These are phyloP conservation scores for Siniperca scherzeri DNA, from an alignment of 2,797 vertebrate species.

Conservation along the genomic window DNA sequence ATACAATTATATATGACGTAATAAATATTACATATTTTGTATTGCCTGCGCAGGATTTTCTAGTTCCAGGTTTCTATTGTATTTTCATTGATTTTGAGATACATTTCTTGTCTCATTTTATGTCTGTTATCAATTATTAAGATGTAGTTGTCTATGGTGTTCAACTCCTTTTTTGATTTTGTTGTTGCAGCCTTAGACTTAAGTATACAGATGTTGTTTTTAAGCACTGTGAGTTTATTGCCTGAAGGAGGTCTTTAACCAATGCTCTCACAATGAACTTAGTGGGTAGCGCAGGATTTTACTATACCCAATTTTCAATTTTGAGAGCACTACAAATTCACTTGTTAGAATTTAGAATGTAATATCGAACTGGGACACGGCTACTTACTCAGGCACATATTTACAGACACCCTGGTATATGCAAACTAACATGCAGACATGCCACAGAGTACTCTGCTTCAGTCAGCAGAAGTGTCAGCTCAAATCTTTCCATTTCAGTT, in stretches of 20 bases:
- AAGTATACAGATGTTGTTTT: background rate
- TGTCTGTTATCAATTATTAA: background rate
- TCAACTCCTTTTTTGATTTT: too few relatives aligned
- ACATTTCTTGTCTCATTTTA: background rate
- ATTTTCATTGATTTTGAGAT: background rate
- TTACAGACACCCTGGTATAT: slow-evolving; percentile 15
- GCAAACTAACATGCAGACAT: slow-evolving; percentile 4
- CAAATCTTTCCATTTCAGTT: slow-evolving; percentile 55
- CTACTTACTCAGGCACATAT: slow-evolving; percentile 17
- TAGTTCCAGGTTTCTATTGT: background rate
- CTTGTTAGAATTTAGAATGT: background rate
- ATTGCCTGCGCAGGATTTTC: background rate
- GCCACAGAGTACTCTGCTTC: slow-evolving; percentile 23
- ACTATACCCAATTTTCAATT: background rate
- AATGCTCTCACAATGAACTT: background rate
- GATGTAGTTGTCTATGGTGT: background rate
- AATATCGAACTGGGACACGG: slow-evolving; percentile 13
- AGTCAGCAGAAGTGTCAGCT: slow-evolving; percentile 57
- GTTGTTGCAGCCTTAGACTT: background rate
- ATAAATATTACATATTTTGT: background rate
- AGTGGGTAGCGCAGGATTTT: background rate
- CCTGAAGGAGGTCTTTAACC: background rate
- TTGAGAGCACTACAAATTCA: background rate
- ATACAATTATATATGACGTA: background rate
- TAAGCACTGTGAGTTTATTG: background rate